These are phyloP conservation scores for Cricetomys ansorgei DNA, from an alignment of 2,113 vertebrate genomes.

Conservation along the genomic window DNA sequence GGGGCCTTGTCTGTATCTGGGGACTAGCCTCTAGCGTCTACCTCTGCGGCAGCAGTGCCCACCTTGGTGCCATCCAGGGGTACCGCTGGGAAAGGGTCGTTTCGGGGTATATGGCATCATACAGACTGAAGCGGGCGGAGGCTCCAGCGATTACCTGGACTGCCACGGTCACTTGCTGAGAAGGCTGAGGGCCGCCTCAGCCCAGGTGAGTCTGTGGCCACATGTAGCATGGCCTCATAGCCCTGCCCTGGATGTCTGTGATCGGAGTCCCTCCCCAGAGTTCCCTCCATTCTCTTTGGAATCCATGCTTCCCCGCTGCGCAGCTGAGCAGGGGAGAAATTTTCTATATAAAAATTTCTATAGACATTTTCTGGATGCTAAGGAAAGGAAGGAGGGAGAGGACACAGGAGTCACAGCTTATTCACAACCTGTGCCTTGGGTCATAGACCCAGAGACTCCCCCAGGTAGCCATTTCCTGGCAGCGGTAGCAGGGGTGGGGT, in stretches of 20 bases:
- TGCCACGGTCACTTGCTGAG: not conserved
- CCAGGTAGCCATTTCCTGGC: not conserved
- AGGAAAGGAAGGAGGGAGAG: not conserved
- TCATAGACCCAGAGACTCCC: not conserved
- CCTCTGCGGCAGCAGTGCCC: no score
- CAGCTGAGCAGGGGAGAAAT: no score
- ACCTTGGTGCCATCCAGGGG: not conserved
- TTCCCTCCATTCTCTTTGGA: not conserved
- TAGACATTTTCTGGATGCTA: no score
- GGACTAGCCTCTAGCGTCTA: not conserved
- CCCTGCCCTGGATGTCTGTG: no score
- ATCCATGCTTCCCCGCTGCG: not conserved
- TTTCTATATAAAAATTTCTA: no score
- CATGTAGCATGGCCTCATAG: accelerated
- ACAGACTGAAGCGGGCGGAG: not conserved
- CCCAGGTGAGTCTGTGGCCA: not conserved
- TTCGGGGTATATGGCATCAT: no score
- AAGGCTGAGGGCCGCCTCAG: not conserved
- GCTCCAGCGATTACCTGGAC: not conserved
- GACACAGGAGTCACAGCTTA: not conserved
- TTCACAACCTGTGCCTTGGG: not conserved
- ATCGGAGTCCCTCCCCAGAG: not conserved
- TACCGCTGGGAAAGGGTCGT: not conserved
- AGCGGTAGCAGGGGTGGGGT: not conserved
- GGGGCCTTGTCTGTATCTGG: accelerated